These are phyloP conservation scores for Halichoeres trimaculatus DNA, from an alignment of 2,113 vertebrate species.

Conservation along the genomic window DNA sequence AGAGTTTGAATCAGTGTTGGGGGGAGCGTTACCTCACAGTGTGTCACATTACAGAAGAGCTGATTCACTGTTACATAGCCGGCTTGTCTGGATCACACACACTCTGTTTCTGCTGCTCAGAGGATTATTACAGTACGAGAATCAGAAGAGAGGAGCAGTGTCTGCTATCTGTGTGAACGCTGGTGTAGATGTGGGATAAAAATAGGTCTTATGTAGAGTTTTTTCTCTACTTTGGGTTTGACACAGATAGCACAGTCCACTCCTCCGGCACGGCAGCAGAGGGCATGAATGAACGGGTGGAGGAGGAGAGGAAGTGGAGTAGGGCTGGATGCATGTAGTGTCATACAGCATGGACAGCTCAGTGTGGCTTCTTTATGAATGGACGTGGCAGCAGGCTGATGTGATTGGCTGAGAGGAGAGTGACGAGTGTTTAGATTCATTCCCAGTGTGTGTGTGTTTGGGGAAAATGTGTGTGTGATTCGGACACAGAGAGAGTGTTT, in stretches of 20 bases:
- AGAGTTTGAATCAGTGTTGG: slow-evolving; percentile 15
- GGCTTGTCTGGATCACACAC: background rate
- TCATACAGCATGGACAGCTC: slow-evolving; percentile 57
- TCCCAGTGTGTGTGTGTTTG: slow-evolving; percentile 15
- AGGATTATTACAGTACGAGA: background rate
- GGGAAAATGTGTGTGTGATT: slow-evolving; percentile 24
- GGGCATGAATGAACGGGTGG: slow-evolving; percentile 73
- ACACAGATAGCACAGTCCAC: slow-evolving; percentile 56
- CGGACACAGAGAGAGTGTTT: background rate
- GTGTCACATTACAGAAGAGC: slow-evolving; percentile 46
- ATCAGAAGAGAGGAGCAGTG: background rate
- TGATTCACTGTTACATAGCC: slow-evolving; percentile 58
- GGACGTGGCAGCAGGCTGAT: slow-evolving; percentile 54
- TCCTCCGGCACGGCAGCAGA: slow-evolving; percentile 46
- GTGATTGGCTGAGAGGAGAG: slow-evolving; percentile 73
- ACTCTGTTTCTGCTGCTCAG: background rate
- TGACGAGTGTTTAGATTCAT: slow-evolving; percentile 56
- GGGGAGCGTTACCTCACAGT: slow-evolving; percentile 34
- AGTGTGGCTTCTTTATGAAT: slow-evolving; percentile 83
- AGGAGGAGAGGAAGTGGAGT: background rate
- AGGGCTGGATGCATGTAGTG: slow-evolving; percentile 61
- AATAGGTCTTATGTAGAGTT: slow-evolving; percentile 19
- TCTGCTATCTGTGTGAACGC: background rate
- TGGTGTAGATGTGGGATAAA: slow-evolving; percentile 19
- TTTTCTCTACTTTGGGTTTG: slow-evolving; percentile 40